Conservation (phyloP, 2,797 vertebrate species). For the Coregonus ussuriensis region DNA sequence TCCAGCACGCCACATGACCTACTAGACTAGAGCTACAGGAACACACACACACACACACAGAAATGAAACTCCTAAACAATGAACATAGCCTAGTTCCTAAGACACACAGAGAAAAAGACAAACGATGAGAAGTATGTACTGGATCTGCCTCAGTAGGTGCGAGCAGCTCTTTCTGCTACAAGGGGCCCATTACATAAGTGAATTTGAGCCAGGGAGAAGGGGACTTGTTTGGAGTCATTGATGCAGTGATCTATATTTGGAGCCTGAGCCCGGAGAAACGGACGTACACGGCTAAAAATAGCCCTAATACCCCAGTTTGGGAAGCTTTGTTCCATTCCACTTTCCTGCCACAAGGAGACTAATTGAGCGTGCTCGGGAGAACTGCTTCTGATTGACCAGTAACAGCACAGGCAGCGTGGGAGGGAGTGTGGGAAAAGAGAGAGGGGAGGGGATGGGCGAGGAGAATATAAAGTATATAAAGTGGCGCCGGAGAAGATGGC, state of each 20-base stretch:
- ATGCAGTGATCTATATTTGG: slow-evolving; percentile 77
- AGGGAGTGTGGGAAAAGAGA: slow-evolving; percentile 67
- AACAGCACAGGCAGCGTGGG: slow-evolving; percentile 20
- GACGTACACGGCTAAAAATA: slow-evolving; percentile 72
- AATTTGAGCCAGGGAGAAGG: slow-evolving; percentile 69
- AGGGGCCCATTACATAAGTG: slow-evolving; percentile 72
- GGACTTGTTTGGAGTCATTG: slow-evolving; percentile 67
- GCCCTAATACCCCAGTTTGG: slow-evolving; percentile 76
- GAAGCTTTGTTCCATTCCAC: slow-evolving; percentile 69
- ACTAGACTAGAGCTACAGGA: background rate
- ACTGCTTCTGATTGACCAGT: slow-evolving; percentile 62
- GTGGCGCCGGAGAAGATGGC: too few species aligned
- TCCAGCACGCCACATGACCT: slow-evolving; percentile 35
- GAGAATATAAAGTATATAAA: background rate
- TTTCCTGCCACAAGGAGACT: slow-evolving; percentile 65
- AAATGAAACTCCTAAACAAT: background rate
- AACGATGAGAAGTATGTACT: background rate
- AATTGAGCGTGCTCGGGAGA: slow-evolving; percentile 57
- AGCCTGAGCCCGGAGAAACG: slow-evolving; percentile 74
- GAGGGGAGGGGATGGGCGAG: slow-evolving; percentile 35
- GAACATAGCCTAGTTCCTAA: background rate
- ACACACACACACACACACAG: background rate
- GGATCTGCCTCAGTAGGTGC: slow-evolving; percentile 50
- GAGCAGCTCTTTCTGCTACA: slow-evolving; percentile 53
- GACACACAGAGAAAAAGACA: background rate